These are phyloP conservation scores for Ameiurus melas DNA, from an alignment of 2,113 vertebrate species.

Conservation along the genomic window DNA sequence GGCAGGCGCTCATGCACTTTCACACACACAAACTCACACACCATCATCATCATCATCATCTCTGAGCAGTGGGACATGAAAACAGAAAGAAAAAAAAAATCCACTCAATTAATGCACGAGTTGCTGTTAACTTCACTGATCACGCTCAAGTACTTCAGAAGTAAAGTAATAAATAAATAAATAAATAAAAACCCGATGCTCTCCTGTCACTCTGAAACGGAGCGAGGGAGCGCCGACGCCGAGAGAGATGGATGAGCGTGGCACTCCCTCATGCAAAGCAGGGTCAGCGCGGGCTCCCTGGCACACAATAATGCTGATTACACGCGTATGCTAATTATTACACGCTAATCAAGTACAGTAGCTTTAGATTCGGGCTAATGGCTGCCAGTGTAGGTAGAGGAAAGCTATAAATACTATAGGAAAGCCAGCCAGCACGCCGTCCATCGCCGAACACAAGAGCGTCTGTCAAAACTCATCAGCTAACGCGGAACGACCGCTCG, in stretches of 20 bases:
- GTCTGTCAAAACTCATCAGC: constrained; percentile 62
- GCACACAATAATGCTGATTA: constrained; percentile 84
- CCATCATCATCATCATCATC: constrained; percentile 33
- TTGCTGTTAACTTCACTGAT: constrained; percentile 25
- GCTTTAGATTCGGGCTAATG: constrained; percentile 72
- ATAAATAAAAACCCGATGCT: constrained; percentile 32
- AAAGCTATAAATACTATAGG: constrained; percentile 68
- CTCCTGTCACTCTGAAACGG: constrained; percentile 57
- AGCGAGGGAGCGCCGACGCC: constrained; percentile 62
- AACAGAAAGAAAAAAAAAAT: constrained; percentile 7
- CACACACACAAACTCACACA: constrained; percentile 29
- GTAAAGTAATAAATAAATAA: constrained; percentile 4
- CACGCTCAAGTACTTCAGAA: constrained; percentile 40
- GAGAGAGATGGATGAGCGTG: constrained; percentile 62
- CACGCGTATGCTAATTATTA: constrained; percentile 84
- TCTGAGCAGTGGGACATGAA: constrained; percentile 33
- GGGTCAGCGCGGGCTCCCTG: constrained; percentile 74
- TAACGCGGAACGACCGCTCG: constrained; percentile 56
- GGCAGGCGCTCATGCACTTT: constrained; percentile 41
- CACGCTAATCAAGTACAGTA: constrained; percentile 82
- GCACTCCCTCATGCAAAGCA: constrained; percentile 78
- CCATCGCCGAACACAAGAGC: constrained; percentile 51
- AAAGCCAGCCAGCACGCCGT: constrained; percentile 33
- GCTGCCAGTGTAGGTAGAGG: constrained; percentile 63
- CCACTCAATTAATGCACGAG: constrained; percentile 13